Evolutionary conservation across 1,140 invertebrate species (phyloP).

Genomic region (Pissodes strobi): DNA sequence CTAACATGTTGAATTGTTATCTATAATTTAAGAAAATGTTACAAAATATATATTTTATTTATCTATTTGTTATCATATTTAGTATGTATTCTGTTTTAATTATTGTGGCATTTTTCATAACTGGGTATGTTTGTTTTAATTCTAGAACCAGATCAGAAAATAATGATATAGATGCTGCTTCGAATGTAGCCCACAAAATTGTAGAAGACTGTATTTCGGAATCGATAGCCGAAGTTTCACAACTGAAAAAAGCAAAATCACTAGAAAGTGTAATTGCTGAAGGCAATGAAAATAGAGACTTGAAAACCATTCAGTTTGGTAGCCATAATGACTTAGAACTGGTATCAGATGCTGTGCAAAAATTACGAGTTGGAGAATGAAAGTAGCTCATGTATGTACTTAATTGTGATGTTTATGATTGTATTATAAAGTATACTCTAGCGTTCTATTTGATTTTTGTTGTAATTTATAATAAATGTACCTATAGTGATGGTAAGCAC

Average conservation of each 20-base stretch:
- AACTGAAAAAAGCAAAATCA: conserved; percentile 52
- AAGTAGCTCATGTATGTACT: not conserved
- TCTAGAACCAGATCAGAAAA: conserved; percentile 63
- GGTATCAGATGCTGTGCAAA: conserved; percentile 50
- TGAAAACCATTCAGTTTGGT: conserved; percentile 23
- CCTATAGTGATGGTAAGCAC: too few species aligned
- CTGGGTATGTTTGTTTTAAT: conserved; percentile 25
- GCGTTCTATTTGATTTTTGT: not conserved
- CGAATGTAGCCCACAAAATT: conserved; percentile 40
- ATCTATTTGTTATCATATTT: too few species aligned
- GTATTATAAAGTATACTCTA: not conserved
- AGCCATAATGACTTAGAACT: conserved; percentile 46
- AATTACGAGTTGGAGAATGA: conserved; percentile 49
- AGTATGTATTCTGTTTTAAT: too few species aligned
- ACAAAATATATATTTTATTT: too few species aligned
- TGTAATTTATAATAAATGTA: too few species aligned
- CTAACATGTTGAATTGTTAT: too few species aligned
- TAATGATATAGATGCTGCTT: conserved; percentile 57
- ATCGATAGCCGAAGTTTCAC: conserved; percentile 40
- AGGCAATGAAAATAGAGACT: conserved; percentile 31
- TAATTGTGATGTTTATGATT: not conserved
- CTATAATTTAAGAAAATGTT: too few species aligned
- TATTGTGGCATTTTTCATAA: too few species aligned
- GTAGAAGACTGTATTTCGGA: conserved; percentile 46
- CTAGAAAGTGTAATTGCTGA: conserved; percentile 49